These are phyloP conservation scores for Rhizomys pruinosus DNA, from an alignment of 2,113 vertebrate species.

Conservation along the genomic window DNA sequence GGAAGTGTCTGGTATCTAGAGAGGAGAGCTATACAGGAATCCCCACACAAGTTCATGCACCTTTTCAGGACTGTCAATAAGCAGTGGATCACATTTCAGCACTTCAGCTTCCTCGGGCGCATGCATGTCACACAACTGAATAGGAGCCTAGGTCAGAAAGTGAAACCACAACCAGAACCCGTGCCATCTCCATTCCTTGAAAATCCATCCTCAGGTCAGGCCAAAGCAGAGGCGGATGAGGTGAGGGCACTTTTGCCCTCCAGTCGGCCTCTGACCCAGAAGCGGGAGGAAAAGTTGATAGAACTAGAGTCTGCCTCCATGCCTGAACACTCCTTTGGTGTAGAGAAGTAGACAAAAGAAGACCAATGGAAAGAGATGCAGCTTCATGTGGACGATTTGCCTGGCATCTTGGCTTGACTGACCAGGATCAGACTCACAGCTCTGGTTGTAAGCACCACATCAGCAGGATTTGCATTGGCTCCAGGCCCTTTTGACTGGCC, in stretches of 20 bases:
- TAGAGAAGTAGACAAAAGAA: constrained; percentile 68
- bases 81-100: constrained; percentile 91
- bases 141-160: constrained; percentile 88
- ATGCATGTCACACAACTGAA: constrained; percentile 91
- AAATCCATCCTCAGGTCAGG: constrained; percentile 72
- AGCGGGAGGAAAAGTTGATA: constrained; percentile 59
- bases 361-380: constrained; percentile 95
- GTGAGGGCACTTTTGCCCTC: constrained; percentile 85
- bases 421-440: constrained; percentile 98
- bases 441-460: constrained; percentile 93
- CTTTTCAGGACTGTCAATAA: constrained; percentile 82
- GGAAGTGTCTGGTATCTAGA: constrained; percentile 84
- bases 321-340: not conserved
- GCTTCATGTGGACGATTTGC: constrained; percentile 87
- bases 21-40: constrained; percentile 73
- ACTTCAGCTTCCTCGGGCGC: constrained; percentile 91
- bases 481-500: constrained; percentile 93
- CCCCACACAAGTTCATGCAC: constrained; percentile 81
- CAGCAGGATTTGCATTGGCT: constrained; percentile 95
- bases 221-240: constrained; percentile 83
- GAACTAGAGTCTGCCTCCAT: constrained; percentile 66
- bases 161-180: constrained; percentile 88
- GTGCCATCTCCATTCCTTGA: constrained; percentile 83
- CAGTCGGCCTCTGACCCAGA: constrained; percentile 45
- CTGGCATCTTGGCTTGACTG: constrained; percentile 92